phyloP scores from a whole-genome alignment of 2,888 invertebrate genomes.

The Synanthedon myopaeformis region DNA sequence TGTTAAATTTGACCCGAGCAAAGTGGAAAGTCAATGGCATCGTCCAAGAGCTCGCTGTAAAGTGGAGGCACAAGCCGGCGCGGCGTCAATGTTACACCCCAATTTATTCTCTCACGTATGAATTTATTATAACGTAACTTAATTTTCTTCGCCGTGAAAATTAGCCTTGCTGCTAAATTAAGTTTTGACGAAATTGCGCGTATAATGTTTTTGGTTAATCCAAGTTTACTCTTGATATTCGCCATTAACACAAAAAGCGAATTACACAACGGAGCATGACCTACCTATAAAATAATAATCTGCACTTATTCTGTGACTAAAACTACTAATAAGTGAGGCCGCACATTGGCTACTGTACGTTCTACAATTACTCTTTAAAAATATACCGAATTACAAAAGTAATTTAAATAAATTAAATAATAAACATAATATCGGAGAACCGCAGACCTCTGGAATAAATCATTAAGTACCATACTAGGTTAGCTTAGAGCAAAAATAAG shows the following conservation, averaged over 20 bases:
- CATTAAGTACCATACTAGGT: no score
- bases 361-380: no score
- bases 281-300: no score
- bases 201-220: conserved; percentile 4
- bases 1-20: neutral
- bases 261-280: neutral
- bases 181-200: conserved; percentile 20
- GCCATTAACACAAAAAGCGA: neutral
- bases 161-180: conserved; percentile 27
- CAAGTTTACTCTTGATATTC: neutral
- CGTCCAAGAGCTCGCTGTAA: conserved; percentile 11
- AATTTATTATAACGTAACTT: conserved; percentile 36
- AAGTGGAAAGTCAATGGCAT: conserved; percentile 1
- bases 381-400: no score
- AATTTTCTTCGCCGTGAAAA: conserved; percentile 40
- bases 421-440: no score
- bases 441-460: no score
- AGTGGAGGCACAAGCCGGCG: conserved; percentile 3
- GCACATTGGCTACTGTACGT: no score
- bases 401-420: no score
- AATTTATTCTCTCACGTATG: conserved; percentile 45
- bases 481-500: no score
- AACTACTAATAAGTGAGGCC: no score
- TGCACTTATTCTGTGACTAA: no score
- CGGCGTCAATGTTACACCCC: conserved; percentile 27